Percentiles rank a stretch among this genome's conserved stretches.
Evolutionary conservation across 1,140 invertebrate genomes (phyloP).

Genomic region (Heterodera carotae): DNA sequence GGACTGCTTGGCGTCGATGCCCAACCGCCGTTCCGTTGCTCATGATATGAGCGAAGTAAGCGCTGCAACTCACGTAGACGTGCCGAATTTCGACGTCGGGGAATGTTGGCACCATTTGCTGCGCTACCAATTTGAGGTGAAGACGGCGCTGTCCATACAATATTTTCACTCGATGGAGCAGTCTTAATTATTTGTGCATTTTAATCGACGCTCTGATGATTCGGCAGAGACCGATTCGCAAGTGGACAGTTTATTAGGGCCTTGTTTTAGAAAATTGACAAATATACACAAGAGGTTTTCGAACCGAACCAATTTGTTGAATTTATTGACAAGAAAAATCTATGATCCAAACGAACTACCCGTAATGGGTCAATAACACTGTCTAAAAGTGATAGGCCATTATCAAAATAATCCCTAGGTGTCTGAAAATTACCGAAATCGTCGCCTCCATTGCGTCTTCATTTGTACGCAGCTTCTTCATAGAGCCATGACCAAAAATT

Average conservation of each 20-base stretch:
- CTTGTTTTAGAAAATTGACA: no score
- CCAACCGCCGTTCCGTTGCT: not conserved
- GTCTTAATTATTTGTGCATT: conserved; percentile 1
- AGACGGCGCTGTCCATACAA: conserved; percentile 18
- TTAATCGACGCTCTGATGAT: not conserved
- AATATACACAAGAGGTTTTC: no score
- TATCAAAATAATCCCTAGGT: no score
- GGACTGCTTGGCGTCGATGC: not conserved
- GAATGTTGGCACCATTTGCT: not conserved
- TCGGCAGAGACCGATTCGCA: no score
- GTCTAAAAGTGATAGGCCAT: no score
- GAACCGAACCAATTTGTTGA: no score
- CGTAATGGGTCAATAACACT: no score
- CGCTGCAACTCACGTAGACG: conserved; percentile 21
- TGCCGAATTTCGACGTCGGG: conserved; percentile 11
- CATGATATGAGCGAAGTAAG: conserved; percentile 15
- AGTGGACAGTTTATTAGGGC: no score
- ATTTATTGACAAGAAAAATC: no score
- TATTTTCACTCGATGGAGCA: not conserved
- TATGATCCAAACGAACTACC: no score
- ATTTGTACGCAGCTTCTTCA: not conserved
- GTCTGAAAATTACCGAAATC: not conserved
- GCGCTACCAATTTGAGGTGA: conserved; percentile 11
- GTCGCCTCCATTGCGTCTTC: not conserved
- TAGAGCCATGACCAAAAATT: not conserved